A percentile compares a stretch with the other conserved stretches of the same genome.
These are phyloP conservation scores for mouse (Mus musculus) DNA, from an alignment of 2,113 vertebrate genomes.

Conservation along the genomic window DNA sequence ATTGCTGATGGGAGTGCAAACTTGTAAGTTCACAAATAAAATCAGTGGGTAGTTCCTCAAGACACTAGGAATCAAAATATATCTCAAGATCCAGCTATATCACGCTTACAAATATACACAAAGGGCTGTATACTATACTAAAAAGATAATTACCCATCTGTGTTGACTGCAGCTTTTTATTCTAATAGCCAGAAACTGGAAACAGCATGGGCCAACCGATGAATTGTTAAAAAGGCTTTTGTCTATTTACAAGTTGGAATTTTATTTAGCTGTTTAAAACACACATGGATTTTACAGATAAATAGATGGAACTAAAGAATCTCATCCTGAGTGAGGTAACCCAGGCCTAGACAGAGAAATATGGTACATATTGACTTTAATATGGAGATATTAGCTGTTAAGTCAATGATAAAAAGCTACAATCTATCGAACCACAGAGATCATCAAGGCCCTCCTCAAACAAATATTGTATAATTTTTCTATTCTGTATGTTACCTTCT, in stretches of 20 bases:
- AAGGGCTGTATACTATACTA: neutral
- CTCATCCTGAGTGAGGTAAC: neutral
- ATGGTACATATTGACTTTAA: neutral
- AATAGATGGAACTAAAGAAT: neutral
- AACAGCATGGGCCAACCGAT: neutral
- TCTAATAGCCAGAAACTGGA: neutral
- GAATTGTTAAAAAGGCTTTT: neutral
- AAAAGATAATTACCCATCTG: neutral
- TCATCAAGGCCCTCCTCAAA: neutral
- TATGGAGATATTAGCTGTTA: neutral
- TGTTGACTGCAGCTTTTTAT: neutral
- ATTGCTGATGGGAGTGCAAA: neutral
- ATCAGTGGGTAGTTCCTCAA: neutral
- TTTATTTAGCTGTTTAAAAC: neutral
- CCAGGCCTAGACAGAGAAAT: neutral
- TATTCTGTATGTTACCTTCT: neutral
- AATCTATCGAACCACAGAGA: neutral
- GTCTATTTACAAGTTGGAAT: neutral
- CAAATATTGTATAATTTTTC: neutral
- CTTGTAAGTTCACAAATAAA: neutral
- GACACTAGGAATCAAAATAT: neutral
- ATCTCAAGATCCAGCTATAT: neutral
- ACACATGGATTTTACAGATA: neutral
- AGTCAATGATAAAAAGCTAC: neutral
- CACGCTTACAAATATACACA: neutral